Percentiles rank a stretch among this genome's conserved stretches.
Evolutionary conservation across 1,140 invertebrate species (phyloP).

Genomic region (Diorhabda sublineata): DNA sequence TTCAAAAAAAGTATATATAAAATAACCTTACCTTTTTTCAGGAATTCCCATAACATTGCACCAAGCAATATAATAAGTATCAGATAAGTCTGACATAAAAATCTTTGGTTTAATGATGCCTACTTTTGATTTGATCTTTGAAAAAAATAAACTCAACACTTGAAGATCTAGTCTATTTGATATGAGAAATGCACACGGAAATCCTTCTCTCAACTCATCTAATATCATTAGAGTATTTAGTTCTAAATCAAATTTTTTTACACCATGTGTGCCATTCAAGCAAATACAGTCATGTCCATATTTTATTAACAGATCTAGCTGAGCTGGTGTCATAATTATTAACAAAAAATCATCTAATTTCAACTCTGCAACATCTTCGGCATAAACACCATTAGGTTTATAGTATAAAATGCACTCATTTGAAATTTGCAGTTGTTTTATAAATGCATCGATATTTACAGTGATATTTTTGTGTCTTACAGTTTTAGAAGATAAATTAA

Average conservation of each 20-base stretch:
- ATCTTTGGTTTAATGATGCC: slow-evolving; percentile 13
- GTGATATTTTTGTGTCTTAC: slow-evolving; percentile 19
- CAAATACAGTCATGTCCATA: slow-evolving; percentile 20
- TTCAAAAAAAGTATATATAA: not conserved
- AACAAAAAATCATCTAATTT: slow-evolving; percentile 21
- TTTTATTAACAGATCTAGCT: slow-evolving; percentile 7
- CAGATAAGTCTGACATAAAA: slow-evolving; percentile 26
- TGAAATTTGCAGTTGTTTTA: slow-evolving; percentile 10
- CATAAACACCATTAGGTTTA: slow-evolving; percentile 14
- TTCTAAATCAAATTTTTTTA: slow-evolving; percentile 21
- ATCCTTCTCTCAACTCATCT: slow-evolving; percentile 22
- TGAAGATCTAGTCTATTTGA: slow-evolving; percentile 21
- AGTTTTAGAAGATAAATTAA: slow-evolving; percentile 13
- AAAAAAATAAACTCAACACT: slow-evolving; percentile 18
- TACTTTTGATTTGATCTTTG: slow-evolving; percentile 9
- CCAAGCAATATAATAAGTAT: slow-evolving; percentile 23
- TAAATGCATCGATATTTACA: slow-evolving; percentile 14
- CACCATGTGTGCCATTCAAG: slow-evolving; percentile 23
- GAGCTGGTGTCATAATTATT: slow-evolving; percentile 23
- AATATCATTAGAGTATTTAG: slow-evolving; percentile 18
- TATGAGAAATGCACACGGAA: slow-evolving; percentile 23
- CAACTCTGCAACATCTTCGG: slow-evolving; percentile 12
- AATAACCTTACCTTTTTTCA: slow-evolving; percentile 11
- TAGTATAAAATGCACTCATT: slow-evolving; percentile 12
- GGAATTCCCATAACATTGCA: slow-evolving; percentile 16